phyloP scores from a whole-genome alignment of 2,113 vertebrate genomes.

The Anolis carolinensis region DNA sequence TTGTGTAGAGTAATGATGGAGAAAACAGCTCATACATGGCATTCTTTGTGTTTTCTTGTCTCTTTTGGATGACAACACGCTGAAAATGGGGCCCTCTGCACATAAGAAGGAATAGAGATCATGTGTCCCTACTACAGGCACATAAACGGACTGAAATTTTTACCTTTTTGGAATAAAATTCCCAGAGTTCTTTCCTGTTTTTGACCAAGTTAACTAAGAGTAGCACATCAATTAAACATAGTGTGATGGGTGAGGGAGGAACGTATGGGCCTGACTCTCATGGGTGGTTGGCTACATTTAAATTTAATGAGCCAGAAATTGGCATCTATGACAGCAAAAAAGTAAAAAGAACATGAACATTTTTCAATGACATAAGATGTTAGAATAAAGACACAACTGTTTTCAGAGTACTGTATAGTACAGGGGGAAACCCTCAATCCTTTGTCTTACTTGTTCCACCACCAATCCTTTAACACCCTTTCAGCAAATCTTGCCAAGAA shows the following conservation, averaged over 20 bases:
- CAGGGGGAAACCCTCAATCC: not conserved
- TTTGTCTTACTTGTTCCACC: not conserved
- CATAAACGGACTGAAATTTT: no score
- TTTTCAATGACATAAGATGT: not conserved
- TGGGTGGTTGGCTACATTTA: not conserved
- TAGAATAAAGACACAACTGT: not conserved
- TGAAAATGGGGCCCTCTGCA: not conserved
- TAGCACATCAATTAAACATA: not conserved
- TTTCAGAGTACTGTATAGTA: not conserved
- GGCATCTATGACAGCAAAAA: not conserved
- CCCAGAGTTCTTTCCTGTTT: not conserved
- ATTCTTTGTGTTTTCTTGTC: not conserved
- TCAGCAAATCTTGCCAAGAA: no score
- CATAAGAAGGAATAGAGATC: not conserved
- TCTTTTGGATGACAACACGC: not conserved
- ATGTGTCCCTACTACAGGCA: not conserved
- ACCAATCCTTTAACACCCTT: not conserved
- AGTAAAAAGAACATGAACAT: not conserved
- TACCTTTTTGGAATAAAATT: no score
- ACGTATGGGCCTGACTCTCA: not conserved
- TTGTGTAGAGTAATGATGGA: not conserved
- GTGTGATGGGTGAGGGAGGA: not conserved
- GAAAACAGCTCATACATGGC: not conserved
- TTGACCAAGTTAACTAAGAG: not conserved
- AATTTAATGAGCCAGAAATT: not conserved